Base-by-base conservation (phyloP, 1,140 invertebrate species). In the Ceratina japonica region DNA sequence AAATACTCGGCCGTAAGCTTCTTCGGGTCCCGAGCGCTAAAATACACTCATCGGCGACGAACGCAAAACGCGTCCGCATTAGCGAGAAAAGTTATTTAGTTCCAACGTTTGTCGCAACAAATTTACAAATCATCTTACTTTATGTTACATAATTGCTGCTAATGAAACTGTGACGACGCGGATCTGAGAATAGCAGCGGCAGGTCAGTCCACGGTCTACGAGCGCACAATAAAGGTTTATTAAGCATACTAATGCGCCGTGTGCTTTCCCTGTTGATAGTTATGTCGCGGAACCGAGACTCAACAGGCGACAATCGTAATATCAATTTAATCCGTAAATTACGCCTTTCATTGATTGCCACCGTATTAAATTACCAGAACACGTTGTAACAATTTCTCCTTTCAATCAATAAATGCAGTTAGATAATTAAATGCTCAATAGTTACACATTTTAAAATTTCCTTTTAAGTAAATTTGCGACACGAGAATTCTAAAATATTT, bases 141-240 rank as follows among this genome's bases (percentile, higher is more conserved):
- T 58, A 15, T 13, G 13, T 18, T 63, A 4, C 27, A 74, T 80
- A 74, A 74, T 69, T 79, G n/a, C 51, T 24, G 22, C 7, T 59
- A 70, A 59, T 75, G 71, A 75, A 70, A 70, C 51, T 64, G 59
- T 52, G 37, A 56, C 24, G 52, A 70, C n/a, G 59, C 49, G 12
- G 15, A 75, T 68, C 49, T 69, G 31, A 70, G 52, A 65, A 76
- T 83, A 72, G 58, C 31, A 72, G 58, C 31, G 54, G 22, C 20
- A 49, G 58, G 52, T 69, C 64, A 79, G 44, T 75, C 78, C 49
- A 83, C 63, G 31, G 54, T 79, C 20, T 59, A 59, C 61, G 61
- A 75, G 65, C 68, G 18, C 51, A 22, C 68, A 76, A 82, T 75
- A 73, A 76, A 63, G 49, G 24, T 76, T 82, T 82, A 84, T 75